Percentiles rank a stretch among this genome's conserved stretches.
phyloP scores from a whole-genome alignment of 92 coral and sea anemone species.

The Palythoa grandis region DNA sequence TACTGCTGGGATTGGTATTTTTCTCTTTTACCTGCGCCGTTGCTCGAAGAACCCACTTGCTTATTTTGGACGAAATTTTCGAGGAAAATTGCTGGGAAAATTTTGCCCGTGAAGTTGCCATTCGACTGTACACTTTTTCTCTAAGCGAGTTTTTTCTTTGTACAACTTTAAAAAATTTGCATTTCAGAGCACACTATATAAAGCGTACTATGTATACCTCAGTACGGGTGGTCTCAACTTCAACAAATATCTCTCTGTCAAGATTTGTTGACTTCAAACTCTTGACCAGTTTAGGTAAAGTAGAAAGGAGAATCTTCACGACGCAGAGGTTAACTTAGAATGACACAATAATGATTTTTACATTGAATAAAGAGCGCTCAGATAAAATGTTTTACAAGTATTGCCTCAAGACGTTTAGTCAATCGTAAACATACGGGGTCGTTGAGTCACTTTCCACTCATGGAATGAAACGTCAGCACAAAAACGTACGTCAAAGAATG shows the following conservation, averaged over 20 bases:
- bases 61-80: constrained; percentile 11
- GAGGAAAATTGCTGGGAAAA: not conserved
- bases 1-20: not conserved
- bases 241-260: not conserved
- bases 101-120: constrained; percentile 20
- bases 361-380: not conserved
- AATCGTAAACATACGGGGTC: constrained; percentile 1
- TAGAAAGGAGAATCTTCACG: not conserved
- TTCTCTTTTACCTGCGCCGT: constrained; percentile 10
- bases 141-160: constrained; percentile 7
- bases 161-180: constrained; percentile 25
- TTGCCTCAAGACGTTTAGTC: constrained; percentile 18
- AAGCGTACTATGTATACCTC: not conserved
- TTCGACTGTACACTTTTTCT: not conserved
- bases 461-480: constrained; percentile 3
- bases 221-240: constrained; percentile 7
- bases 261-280: not conserved
- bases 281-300: not conserved
- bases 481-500: not conserved
- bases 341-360: not conserved
- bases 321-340: not conserved
- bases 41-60: constrained; percentile 32
- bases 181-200: constrained; percentile 26
- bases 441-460: constrained; percentile 1
- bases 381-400: not conserved